These are phyloP conservation scores for Leuciscus idus DNA, from an alignment of 2,113 vertebrate genomes.

Conservation along the genomic window DNA sequence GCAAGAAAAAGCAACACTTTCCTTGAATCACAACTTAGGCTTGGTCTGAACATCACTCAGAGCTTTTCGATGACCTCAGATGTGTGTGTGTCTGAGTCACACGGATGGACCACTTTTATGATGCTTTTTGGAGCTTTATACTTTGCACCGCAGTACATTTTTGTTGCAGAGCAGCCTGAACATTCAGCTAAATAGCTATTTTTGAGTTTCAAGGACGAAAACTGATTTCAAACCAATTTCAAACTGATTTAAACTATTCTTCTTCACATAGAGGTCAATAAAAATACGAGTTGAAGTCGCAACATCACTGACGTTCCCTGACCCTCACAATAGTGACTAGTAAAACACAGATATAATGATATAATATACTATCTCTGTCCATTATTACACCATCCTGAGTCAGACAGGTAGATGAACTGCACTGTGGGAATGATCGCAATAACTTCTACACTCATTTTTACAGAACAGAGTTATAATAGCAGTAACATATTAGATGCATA, in stretches of 20 bases:
- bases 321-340: neutral
- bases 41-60: neutral
- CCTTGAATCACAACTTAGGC: neutral
- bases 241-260: neutral
- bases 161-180: neutral
- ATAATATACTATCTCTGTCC: neutral
- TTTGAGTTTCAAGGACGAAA: neutral
- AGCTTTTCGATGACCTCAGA: neutral
- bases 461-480: neutral
- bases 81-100: neutral
- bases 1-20: neutral
- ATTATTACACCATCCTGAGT: neutral
- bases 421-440: neutral
- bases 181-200: neutral
- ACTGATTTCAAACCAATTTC: neutral
- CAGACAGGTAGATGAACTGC: neutral
- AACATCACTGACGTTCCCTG: neutral
- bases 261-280: neutral
- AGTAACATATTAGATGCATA: neutral
- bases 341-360: constrained; percentile 1
- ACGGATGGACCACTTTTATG: neutral
- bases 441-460: neutral
- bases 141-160: neutral
- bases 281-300: neutral
- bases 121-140: neutral